A percentile compares a stretch with the other conserved stretches of the same genome.
These are phyloP conservation scores for Chesias legatella DNA, from an alignment of 2,888 invertebrate genomes.

Conservation along the genomic window DNA sequence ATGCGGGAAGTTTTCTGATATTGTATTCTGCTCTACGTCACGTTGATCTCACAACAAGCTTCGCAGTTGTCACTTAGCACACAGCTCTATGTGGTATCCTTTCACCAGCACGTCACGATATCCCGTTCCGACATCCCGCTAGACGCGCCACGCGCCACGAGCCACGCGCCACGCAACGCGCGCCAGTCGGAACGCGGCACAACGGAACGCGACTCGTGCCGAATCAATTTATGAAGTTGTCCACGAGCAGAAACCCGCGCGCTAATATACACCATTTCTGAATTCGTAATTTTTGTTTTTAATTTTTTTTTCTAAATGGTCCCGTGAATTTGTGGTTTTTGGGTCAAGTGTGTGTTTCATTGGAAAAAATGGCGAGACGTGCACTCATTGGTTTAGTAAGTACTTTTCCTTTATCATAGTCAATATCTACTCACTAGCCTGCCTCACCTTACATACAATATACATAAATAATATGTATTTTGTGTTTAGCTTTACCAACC, in stretches of 20 bases:
- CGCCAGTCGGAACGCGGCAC: slow-evolving; percentile 30
- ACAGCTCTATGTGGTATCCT: slow-evolving; percentile 50
- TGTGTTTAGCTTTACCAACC: too few species aligned
- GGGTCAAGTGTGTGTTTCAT: slow-evolving; percentile 35
- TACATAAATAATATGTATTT: too few species aligned
- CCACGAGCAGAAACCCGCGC: slow-evolving; percentile 29
- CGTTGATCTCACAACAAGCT: too few species aligned
- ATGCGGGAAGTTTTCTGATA: too few species aligned
- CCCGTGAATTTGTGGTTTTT: slow-evolving; percentile 39
- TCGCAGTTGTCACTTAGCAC: background rate
- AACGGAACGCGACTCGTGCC: slow-evolving; percentile 30
- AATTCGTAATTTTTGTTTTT: background rate
- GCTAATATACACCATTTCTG: background rate
- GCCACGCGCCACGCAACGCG: slow-evolving; percentile 30
- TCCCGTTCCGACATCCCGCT: slow-evolving; percentile 52
- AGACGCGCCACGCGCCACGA: slow-evolving; percentile 24
- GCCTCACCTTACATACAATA: too few species aligned
- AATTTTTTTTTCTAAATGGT: slow-evolving; percentile 26
- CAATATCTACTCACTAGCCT: background rate
- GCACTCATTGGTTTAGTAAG: slow-evolving; percentile 48
- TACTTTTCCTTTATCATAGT: slow-evolving; percentile 6
- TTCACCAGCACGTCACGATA: slow-evolving; percentile 44
- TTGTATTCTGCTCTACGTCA: too few species aligned
- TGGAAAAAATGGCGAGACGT: slow-evolving; percentile 39
- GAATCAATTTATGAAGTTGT: slow-evolving; percentile 23